Percentiles rank a stretch among this genome's conserved stretches.
phyloP scores from a whole-genome alignment of 2,888 invertebrate genomes.

The Aradus depressus region DNA sequence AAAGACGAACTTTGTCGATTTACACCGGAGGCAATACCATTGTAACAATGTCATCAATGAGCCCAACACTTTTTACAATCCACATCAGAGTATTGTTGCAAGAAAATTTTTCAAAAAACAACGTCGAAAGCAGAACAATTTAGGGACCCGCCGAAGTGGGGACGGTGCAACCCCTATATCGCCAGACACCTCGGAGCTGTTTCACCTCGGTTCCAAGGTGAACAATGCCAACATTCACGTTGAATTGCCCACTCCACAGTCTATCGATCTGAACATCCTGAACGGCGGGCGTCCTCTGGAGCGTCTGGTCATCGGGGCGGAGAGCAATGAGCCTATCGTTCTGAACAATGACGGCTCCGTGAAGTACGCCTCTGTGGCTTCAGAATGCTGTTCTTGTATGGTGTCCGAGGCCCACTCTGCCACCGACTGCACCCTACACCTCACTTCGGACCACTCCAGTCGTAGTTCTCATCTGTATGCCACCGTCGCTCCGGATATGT shows the following conservation, averaged over 20 bases:
- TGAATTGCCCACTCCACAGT: slow-evolving; percentile 44
- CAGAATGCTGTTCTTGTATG: slow-evolving; percentile 25
- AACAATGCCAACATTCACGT: slow-evolving; percentile 72
- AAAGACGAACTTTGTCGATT: slow-evolving; percentile 56
- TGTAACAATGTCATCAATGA: slow-evolving; percentile 44
- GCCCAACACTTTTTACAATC: slow-evolving; percentile 61
- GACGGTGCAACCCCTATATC: slow-evolving; percentile 42
- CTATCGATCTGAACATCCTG: slow-evolving; percentile 52
- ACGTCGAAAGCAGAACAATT: slow-evolving; percentile 56
- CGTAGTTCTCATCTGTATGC: slow-evolving; percentile 29
- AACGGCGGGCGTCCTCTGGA: slow-evolving; percentile 25
- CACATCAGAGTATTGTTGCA: slow-evolving; percentile 86
- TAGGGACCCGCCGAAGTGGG: slow-evolving; percentile 35
- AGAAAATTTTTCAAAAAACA: slow-evolving; percentile 86
- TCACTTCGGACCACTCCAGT: slow-evolving; percentile 30
- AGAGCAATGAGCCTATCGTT: slow-evolving; percentile 24
- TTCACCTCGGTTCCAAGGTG: slow-evolving; percentile 58
- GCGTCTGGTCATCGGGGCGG: slow-evolving; percentile 32
- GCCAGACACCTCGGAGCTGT: slow-evolving; percentile 31
- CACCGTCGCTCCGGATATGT: slow-evolving; percentile 27
- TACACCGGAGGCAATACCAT: slow-evolving; percentile 61
- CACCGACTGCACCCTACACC: slow-evolving; percentile 30
- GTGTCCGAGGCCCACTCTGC: slow-evolving; percentile 27
- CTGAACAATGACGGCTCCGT: slow-evolving; percentile 27
- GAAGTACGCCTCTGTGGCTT: slow-evolving; percentile 23